Evolutionary conservation across 2,888 invertebrate genomes (phyloP), one percentile per base, ranked within the genome.

Genomic region (Cotesia congregata): DNA sequence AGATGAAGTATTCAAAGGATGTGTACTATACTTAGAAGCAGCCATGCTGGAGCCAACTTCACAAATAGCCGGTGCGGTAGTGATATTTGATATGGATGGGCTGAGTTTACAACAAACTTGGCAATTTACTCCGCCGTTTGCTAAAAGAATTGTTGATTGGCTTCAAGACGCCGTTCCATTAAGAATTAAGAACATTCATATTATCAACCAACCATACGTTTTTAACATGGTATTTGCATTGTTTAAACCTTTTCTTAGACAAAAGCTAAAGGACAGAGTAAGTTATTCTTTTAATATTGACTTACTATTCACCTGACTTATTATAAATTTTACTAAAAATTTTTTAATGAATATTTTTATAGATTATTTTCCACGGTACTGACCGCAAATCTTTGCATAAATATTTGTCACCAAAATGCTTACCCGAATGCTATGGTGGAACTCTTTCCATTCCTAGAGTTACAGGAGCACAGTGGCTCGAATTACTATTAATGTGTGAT

Each of bases 161-260:
- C 90, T 96, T 38, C 92, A 96, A 94, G 97, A 97, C 85, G 93
- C 94, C 76, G 94, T 97, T 78, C 97, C 97, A 0, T 91, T 95
- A 65, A 92, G 97, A 80, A 91, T 97, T 77, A 97, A 97, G 90
- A 96, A 95, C 38, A 92, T 98, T 65, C 97, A 97, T 90, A 93
- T 97, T 72, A 91, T 97, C 64, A 97, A 97, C 90, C 97, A 97
- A 89, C 97, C 97, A 0, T 94, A 94, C 87, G 92, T 97, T 80
- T 97, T 98, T 91, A 96, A 97, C 88, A 93, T 96, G 90, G 94
- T 97, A 59, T 97, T 97, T 90, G 93, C 95, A 41, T 91, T 98
- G 39, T 95, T 97, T 90, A 96, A 96, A 88, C 97, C 97, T 1
- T 96, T 98, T 91, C 91, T 98, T 74, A 93, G 94, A 79, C 96